phyloP scores from a whole-genome alignment of 2,888 invertebrate genomes.

The Willowsia nigromaculata region DNA sequence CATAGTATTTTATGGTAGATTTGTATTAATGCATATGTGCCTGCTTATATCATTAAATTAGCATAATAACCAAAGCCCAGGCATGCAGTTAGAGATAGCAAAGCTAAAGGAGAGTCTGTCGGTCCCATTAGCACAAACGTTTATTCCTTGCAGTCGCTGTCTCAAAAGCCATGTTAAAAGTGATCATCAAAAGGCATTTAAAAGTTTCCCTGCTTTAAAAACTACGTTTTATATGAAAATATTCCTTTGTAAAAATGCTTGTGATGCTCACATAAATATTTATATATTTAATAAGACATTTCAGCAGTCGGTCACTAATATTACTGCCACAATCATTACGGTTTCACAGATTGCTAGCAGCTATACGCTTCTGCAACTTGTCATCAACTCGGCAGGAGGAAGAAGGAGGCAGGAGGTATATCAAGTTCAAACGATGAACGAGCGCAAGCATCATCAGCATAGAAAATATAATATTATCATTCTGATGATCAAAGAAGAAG shows the following conservation, averaged over 20 bases:
- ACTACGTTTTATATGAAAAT: neutral
- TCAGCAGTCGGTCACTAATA: neutral
- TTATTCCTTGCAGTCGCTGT: neutral
- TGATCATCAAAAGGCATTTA: slow-evolving; percentile 62
- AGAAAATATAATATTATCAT: neutral
- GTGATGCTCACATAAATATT: neutral
- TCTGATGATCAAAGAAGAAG: neutral
- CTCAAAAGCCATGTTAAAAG: slow-evolving; percentile 2
- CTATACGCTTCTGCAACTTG: slow-evolving; percentile 30
- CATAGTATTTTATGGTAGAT: too few species aligned
- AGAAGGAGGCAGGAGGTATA: neutral
- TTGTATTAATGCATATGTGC: neutral
- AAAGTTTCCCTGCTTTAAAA: slow-evolving; percentile 14
- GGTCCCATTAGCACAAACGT: slow-evolving; percentile 58
- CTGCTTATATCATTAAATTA: slow-evolving; percentile 46
- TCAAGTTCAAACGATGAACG: neutral
- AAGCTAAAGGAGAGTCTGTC: neutral
- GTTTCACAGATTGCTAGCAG: neutral
- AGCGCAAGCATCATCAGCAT: neutral
- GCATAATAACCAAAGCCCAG: slow-evolving; percentile 12
- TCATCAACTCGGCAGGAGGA: slow-evolving; percentile 32
- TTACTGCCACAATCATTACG: neutral
- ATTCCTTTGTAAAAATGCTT: neutral
- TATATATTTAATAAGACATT: neutral
- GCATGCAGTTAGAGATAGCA: neutral